Conservation (phyloP, 2,888 invertebrate species). For the Mongoloraphidia duomilia region DNA sequence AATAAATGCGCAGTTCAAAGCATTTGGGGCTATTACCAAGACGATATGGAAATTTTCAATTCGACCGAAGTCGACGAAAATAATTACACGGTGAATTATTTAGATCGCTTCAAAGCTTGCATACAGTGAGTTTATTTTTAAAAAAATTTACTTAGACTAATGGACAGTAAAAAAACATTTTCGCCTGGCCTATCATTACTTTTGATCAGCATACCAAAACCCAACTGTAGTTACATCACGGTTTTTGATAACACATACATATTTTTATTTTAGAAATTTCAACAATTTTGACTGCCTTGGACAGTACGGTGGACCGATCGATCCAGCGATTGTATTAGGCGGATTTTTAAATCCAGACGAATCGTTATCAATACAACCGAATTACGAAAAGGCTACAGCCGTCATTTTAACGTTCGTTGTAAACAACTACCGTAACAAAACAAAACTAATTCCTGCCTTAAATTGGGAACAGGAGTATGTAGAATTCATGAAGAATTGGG, state of each 20-base stretch:
- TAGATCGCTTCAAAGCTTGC: constrained; percentile 61
- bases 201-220: not conserved
- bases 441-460: constrained; percentile 55
- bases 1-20: constrained; percentile 77
- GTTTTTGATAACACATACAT: not conserved
- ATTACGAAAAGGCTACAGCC: constrained; percentile 67
- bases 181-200: not conserved
- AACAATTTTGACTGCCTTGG: constrained; percentile 62
- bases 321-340: constrained; percentile 84
- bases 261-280: constrained; percentile 35
- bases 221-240: not conserved
- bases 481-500: constrained; percentile 69
- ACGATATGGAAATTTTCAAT: constrained; percentile 44
- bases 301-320: constrained; percentile 80
- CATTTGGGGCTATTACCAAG: constrained; percentile 83
- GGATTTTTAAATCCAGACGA: constrained; percentile 64
- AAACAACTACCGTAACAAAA: constrained; percentile 72
- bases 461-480: constrained; percentile 75
- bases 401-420: constrained; percentile 83
- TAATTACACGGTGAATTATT: constrained; percentile 40
- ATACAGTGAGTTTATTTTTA: constrained; percentile 38
- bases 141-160: too few relatives aligned
- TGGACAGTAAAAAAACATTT: not conserved
- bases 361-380: constrained; percentile 41
- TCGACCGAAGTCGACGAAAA: constrained; percentile 28